Base-by-base conservation (phyloP, 2,113 vertebrate species). In the Prunella fulvescens region DNA sequence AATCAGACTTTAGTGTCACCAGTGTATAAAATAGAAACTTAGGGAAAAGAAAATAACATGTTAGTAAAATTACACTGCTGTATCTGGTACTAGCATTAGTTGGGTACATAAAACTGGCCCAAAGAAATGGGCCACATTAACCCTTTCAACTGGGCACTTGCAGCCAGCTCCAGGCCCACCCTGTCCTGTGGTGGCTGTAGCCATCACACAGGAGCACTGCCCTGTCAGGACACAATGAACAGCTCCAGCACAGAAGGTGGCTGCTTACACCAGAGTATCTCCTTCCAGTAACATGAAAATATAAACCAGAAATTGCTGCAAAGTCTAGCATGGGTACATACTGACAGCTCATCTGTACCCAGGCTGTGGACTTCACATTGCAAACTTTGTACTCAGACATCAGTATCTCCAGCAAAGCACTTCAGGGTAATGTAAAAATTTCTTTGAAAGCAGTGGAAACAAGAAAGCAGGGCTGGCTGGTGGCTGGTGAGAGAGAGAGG, bases 201-300 rank as follows among this genome's bases (percentile, higher is more conserved):
- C 50, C 2, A 1, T 10, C 1, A 1, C 3, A 9, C 58, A 44
- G 73, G 44, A 44, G 4, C 4, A 0, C n/a, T 11, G 14, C 39
- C n/a, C 50, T 26, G 39, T 11, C 11, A 5, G 39, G 33, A 35
- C 50, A 65, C 29, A 29, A 5, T 0, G 1, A n/a, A 29, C 29
- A 12, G 50, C 58, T 89, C 47, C n/a, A 53, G 73, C 39, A 58
- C 33, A n/a, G 39, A 42, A 54, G 10, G 35, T 16, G 18, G 16
- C 60, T 39, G 10, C 28, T 84, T 6, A 44, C 35, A 71, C 2
- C 0, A n/a, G 33, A 51, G 2, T 8, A 47, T 47, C 51, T 65
- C 40, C 58, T 66, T n/a, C 69, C 54, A 48, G 1, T 25, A 77
- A n/a, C 6, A 10, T 3, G 15, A 8, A 50, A 56, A 44, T 19